A percentile compares a stretch with the other conserved stretches of the same genome.
Evolutionary conservation across 2,113 vertebrate species (phyloP).

Genomic region (Antidorcas marsupialis): DNA sequence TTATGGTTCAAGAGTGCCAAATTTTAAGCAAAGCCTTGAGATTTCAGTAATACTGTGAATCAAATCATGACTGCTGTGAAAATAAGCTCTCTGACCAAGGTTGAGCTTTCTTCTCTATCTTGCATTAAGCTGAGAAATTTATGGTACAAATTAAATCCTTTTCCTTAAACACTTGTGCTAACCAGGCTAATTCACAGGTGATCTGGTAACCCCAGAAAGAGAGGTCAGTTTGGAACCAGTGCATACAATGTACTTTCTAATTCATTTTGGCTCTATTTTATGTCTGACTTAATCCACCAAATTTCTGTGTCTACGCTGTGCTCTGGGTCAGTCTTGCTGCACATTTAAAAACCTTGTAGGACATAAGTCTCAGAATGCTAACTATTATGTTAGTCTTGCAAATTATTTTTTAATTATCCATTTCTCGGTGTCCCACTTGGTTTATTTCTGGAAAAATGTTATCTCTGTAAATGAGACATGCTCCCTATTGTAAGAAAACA

Average conservation of each 20-base stretch:
- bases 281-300: background rate
- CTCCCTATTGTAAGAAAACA: constrained; percentile 20
- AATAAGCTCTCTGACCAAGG: background rate
- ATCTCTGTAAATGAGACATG: background rate
- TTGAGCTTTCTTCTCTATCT: background rate
- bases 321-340: background rate
- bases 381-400: background rate
- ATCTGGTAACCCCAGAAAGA: background rate
- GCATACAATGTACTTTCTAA: background rate
- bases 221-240: background rate
- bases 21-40: constrained; percentile 13
- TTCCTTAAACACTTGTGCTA: background rate
- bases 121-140: background rate
- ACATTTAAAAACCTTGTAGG: background rate
- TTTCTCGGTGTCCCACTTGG: background rate
- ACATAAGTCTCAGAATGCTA: background rate
- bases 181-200: background rate
- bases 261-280: background rate
- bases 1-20: background rate
- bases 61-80: background rate
- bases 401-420: constrained; percentile 28
- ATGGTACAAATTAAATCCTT: background rate
- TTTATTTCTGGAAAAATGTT: constrained; percentile 11
- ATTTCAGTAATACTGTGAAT: background rate
- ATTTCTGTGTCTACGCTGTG: background rate